Evolutionary conservation across 1,140 invertebrate genomes (phyloP).

Genomic region (Hormaphis cornu): DNA sequence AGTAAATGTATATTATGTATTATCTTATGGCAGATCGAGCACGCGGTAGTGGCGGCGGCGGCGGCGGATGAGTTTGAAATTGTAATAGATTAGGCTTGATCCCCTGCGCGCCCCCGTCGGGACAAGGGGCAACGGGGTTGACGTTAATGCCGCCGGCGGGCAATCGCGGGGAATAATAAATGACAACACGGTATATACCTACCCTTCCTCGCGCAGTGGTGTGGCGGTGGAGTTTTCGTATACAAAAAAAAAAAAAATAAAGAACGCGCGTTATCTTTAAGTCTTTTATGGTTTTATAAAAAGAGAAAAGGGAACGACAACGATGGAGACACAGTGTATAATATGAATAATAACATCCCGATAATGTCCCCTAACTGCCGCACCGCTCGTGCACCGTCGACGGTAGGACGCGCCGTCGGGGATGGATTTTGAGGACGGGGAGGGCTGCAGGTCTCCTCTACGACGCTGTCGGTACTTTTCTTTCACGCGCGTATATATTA

Average conservation of each 20-base stretch:
- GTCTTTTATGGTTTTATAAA: slow-evolving; percentile 31
- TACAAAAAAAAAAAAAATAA: slow-evolving; percentile 29
- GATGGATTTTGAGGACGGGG: background rate
- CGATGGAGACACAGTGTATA: slow-evolving; percentile 20
- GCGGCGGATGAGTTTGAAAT: background rate
- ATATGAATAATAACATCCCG: slow-evolving; percentile 32
- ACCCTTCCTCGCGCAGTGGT: background rate
- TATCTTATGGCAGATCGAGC: too few relatives aligned
- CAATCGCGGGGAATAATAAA: slow-evolving; percentile 19
- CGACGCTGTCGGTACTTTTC: slow-evolving; percentile 30
- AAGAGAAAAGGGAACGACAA: slow-evolving; percentile 26
- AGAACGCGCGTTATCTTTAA: slow-evolving; percentile 32
- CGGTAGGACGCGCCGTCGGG: background rate
- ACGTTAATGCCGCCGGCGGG: slow-evolving; percentile 21
- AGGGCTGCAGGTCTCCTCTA: background rate
- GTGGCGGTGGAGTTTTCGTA: background rate
- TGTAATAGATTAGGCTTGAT: slow-evolving; percentile 30
- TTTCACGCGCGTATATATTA: slow-evolving; percentile 24
- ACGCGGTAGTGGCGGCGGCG: background rate
- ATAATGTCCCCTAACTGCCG: slow-evolving; percentile 6
- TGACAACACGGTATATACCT: slow-evolving; percentile 23
- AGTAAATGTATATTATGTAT: background rate
- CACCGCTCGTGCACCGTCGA: background rate
- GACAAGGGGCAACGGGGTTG: slow-evolving; percentile 16
- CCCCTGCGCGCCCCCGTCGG: background rate